Evolutionary conservation across 2,888 invertebrate genomes (phyloP).

Genomic region (Dryobota labecula): DNA sequence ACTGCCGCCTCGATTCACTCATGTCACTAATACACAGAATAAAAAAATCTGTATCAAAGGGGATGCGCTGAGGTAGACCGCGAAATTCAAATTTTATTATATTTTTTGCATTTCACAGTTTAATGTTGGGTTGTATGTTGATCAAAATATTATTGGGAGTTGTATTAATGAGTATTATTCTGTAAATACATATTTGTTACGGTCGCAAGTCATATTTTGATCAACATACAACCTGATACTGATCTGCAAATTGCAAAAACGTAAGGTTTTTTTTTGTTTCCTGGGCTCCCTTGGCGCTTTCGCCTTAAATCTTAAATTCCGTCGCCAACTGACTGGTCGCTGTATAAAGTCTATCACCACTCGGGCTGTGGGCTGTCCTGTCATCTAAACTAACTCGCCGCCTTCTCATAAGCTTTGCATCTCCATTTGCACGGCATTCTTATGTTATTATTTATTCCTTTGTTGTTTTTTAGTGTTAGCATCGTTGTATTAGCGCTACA

Average conservation of each 20-base stretch:
- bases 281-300: neutral
- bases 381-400: constrained; percentile 38
- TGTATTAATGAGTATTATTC: neutral
- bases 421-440: constrained; percentile 46
- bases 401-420: constrained; percentile 43
- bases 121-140: neutral
- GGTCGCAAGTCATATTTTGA: neutral
- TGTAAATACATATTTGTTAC: neutral
- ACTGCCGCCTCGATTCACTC: neutral
- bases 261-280: neutral
- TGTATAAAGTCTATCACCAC: constrained; percentile 36
- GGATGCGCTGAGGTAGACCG: neutral
- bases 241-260: neutral
- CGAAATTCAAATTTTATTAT: neutral
- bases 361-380: constrained; percentile 39
- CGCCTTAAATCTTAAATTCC: constrained; percentile 25
- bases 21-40: neutral
- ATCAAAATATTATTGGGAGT: neutral
- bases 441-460: constrained; percentile 7
- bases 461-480: neutral
- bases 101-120: neutral
- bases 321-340: constrained; percentile 39
- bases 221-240: neutral
- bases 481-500: neutral
- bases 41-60: neutral